These are phyloP conservation scores for Temnothorax nylanderi DNA, from an alignment of 1,140 invertebrate genomes.

Conservation along the genomic window DNA sequence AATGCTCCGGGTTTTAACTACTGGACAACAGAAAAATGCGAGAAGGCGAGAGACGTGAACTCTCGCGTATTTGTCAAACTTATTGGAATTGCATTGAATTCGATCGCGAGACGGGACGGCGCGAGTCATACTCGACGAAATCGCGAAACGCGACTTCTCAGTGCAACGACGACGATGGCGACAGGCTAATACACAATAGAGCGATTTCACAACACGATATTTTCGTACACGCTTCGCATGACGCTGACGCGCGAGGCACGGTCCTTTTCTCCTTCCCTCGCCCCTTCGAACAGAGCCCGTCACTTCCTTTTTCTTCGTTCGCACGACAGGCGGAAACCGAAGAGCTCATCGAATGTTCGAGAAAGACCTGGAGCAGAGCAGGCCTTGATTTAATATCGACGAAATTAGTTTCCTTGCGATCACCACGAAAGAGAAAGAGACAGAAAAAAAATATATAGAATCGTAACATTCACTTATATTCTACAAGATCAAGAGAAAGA, in stretches of 20 bases:
- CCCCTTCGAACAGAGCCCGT: too few species aligned
- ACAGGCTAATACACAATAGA: conserved; percentile 10
- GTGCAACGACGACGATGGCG: neutral
- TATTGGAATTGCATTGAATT: neutral
- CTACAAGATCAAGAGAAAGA: neutral
- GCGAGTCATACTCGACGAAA: neutral
- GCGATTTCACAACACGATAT: conserved; percentile 42
- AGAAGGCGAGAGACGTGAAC: neutral
- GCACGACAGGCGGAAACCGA: neutral
- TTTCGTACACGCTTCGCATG: conserved; percentile 32
- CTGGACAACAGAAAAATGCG: neutral
- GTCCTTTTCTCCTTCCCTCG: neutral
- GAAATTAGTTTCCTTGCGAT: neutral
- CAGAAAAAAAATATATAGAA: neutral
- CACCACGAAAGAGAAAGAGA: neutral
- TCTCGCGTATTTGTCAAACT: too few species aligned
- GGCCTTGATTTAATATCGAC: neutral
- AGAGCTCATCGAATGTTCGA: neutral
- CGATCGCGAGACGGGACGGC: neutral
- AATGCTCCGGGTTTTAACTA: neutral
- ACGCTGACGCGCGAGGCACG: neutral
- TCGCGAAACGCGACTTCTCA: neutral
- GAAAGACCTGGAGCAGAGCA: neutral
- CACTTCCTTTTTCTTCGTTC: conserved; percentile 1
- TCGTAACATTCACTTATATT: neutral